A percentile compares a stretch with the other conserved stretches of the same genome.
phyloP scores from a whole-genome alignment of 2,113 vertebrate genomes.

The Cyanocitta stelleri region DNA sequence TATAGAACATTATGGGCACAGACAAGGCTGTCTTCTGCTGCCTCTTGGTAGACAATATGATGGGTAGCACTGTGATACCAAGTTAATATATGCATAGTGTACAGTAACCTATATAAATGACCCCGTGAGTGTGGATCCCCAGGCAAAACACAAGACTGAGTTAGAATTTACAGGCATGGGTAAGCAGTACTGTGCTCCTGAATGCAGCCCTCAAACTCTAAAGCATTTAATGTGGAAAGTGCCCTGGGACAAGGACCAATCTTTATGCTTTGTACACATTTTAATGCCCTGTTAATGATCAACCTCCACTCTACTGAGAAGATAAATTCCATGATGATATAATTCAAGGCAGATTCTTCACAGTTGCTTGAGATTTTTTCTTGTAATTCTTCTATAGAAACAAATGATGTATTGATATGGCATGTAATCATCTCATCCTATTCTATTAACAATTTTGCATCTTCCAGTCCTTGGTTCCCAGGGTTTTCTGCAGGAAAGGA shows the following conservation, averaged over 20 bases:
- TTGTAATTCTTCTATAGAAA: not conserved
- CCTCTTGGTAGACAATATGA: not conserved
- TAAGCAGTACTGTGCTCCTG: not conserved
- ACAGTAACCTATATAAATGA: not conserved
- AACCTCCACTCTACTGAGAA: not conserved
- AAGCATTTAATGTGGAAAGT: slow-evolving; percentile 46
- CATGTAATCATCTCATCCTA: not conserved
- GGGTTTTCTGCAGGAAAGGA: not conserved
- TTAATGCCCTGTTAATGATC: slow-evolving; percentile 48
- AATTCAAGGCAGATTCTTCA: not conserved
- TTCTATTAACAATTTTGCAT: not conserved
- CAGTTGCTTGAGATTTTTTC: not conserved
- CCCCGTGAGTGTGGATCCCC: not conserved
- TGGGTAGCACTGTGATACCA: not conserved
- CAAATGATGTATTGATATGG: not conserved
- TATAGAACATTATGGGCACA: rapidly evolving
- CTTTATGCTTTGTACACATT: slow-evolving; percentile 21
- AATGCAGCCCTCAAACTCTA: not conserved
- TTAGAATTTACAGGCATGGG: not conserved
- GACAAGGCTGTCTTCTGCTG: not conserved
- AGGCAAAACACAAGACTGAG: not conserved
- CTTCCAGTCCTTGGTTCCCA: not conserved
- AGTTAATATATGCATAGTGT: not conserved
- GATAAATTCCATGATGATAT: not conserved
- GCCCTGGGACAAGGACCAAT: slow-evolving; percentile 41